Base-by-base conservation (phyloP, 2,797 vertebrate genomes). In the Ptychobarbus kaznakovi region DNA sequence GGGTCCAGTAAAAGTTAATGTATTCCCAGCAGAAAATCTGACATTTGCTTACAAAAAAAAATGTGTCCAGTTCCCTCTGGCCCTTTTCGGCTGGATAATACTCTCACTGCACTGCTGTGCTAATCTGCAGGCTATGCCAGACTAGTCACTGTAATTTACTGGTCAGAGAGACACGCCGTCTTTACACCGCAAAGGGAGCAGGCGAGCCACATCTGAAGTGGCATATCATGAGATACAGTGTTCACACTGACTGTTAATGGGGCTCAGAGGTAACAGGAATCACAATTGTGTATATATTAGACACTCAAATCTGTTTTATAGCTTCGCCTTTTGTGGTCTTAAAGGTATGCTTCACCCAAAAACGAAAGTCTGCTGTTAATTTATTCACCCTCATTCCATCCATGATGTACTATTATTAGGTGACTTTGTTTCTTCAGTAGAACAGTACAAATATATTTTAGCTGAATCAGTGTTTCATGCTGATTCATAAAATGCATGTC, bases 1-100 rank as follows among this genome's bases (percentile, higher is more conserved):
- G 87, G 81, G 88, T 80, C 84, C 88, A 85, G 87, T 89, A 92
- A 94, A 95, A 93, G 93, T 94, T 93, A 92, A 94, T 93, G 75
- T 84, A 89, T 92, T 91, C 87, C 87, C 86, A 83, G 61, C 75
- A 86, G 89, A 88, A 87, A 83, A 58, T 80, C 35, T 92, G 89
- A 91, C 89, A 92, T 93, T 92, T 92, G 79, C 86, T 79, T 89
- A 86, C 32, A 13, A 74, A 46, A 80, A 42, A 86, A 83, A 16
- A 68, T 86, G 6, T 83, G 25, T 82, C 85, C 86, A 74, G 16
- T 68, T 79, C 68, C 58, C 44, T 13, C 6, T 40, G 80, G 81
- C 80, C 90, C 70, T 80, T 70, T 73, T 61, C 40, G 72, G 42
- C 75, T 78, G 22, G 53, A 80, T 25, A 35, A 68, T 40, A 58